Conservation (phyloP, 2,797 vertebrate species). For the Esox masquinongy region DNA sequence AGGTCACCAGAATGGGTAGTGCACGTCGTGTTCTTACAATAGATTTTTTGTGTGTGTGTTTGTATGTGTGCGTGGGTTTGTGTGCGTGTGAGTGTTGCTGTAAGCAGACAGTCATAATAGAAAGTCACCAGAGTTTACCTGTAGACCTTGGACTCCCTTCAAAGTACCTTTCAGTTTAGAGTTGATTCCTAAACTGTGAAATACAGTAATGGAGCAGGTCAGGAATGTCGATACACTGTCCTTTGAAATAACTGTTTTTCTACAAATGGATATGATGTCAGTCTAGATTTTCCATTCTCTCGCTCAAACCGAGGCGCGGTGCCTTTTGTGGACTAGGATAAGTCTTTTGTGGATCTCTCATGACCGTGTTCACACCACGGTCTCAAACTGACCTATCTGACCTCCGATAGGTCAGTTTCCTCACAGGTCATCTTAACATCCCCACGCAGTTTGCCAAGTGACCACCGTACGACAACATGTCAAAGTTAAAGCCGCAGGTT, state of each 20-base stretch:
- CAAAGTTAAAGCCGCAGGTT: neutral
- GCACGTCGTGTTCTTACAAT: too few species aligned
- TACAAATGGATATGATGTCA: neutral
- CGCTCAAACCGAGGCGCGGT: neutral
- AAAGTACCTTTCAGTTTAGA: neutral
- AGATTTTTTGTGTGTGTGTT: too few species aligned
- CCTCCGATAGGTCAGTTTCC: neutral
- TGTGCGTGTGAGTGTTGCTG: neutral
- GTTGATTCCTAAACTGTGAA: neutral
- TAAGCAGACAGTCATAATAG: neutral
- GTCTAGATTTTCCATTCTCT: neutral
- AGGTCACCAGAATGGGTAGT: neutral
- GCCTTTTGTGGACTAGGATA: neutral
- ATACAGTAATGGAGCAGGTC: neutral
- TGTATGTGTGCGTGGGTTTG: too few species aligned
- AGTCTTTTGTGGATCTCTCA: neutral
- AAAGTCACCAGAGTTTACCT: neutral
- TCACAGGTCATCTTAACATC: neutral
- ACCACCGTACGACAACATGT: neutral
- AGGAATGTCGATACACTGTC: neutral
- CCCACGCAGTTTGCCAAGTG: neutral
- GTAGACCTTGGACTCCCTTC: neutral
- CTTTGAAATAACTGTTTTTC: neutral
- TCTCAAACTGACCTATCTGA: too few species aligned
- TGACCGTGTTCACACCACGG: neutral